Base-by-base conservation (phyloP, 2,888 invertebrate genomes). In the Coremacera marginata region DNA sequence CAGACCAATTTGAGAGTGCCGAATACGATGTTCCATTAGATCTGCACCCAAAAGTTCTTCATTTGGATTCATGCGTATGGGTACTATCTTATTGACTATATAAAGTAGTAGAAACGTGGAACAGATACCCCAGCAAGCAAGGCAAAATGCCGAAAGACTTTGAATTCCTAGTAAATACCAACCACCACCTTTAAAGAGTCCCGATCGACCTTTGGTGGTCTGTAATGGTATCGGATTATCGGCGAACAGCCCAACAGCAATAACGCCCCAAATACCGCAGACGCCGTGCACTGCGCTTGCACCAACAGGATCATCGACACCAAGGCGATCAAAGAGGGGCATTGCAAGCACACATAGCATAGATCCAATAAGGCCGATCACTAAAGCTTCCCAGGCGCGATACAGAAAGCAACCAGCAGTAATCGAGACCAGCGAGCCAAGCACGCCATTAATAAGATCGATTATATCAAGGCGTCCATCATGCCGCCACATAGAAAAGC, bases 11-110 rank as follows among this genome's bases (percentile, higher is more conserved):
- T 89, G 89, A 3, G 87, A 84, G 85, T 96, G 95, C 67, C 94
- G 91, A 63, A 97, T 94, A 81, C 93, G 92, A 87, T 98, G 97
- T 86, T 98, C 97, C 3, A 95, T 94, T 49, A 97, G 90, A 90
- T 98, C 97, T 0, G 97, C 97, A 0, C 97, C 97, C 16, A 97
- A 90, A 65, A 96, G 90, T 89, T 98, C 97, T 71, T 96, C 95
- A 83, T 95, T 94, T 0, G 94, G 92, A 76, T 94, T 93, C 96
- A 97, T 96, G 16, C 98, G 92, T 78, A 98, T 95, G 0, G 95
- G 94, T 83, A 96, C 90, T 22, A 96, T 89, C 87, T 92, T 93
- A 87, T 96, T 93, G 22, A 96, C 93, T 44, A 94, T 90, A 93
- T 95, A 96, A 34, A 98, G 91, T 9, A 97, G 87, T 0, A 92